phyloP scores from a whole-genome alignment of 1,140 invertebrate species.

The Leptinotarsa undecemlineata region DNA sequence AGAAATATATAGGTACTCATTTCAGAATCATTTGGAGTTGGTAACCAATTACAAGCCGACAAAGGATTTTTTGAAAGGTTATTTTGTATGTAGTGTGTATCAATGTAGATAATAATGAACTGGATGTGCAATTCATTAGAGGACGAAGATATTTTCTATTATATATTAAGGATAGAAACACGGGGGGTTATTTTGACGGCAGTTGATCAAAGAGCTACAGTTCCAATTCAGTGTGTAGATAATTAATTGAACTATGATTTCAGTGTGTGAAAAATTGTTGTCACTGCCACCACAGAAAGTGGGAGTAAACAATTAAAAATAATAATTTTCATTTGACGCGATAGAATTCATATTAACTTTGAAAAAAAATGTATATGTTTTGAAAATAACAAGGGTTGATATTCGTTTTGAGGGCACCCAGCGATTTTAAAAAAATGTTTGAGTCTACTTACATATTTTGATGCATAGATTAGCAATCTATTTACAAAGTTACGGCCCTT shows the following conservation, averaged over 20 bases:
- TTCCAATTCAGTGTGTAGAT: background rate
- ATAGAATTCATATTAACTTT: no score
- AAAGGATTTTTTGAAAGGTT: constrained; percentile 31
- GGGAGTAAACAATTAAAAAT: no score
- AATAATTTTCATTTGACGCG: no score
- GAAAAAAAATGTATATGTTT: no score
- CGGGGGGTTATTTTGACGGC: constrained; percentile 8
- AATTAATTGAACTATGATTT: background rate
- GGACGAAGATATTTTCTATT: constrained; percentile 40
- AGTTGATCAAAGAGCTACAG: constrained; percentile 2
- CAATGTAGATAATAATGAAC: constrained; percentile 32
- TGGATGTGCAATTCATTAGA: constrained; percentile 41
- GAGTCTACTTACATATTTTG: no score
- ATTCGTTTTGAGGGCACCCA: no score
- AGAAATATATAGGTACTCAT: background rate
- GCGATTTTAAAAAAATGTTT: no score
- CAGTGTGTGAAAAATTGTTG: background rate
- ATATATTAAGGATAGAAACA: constrained; percentile 33
- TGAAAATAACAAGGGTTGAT: no score
- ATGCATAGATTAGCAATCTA: no score
- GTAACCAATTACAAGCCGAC: constrained; percentile 36
- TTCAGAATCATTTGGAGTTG: constrained; percentile 3
- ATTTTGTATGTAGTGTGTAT: constrained; percentile 28
- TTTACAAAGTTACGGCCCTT: no score
- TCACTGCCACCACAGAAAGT: background rate